A percentile compares a stretch with the other conserved stretches of the same genome.
Conservation (phyloP, 2,797 vertebrate species). For the Pangasius krempfi region DNA sequence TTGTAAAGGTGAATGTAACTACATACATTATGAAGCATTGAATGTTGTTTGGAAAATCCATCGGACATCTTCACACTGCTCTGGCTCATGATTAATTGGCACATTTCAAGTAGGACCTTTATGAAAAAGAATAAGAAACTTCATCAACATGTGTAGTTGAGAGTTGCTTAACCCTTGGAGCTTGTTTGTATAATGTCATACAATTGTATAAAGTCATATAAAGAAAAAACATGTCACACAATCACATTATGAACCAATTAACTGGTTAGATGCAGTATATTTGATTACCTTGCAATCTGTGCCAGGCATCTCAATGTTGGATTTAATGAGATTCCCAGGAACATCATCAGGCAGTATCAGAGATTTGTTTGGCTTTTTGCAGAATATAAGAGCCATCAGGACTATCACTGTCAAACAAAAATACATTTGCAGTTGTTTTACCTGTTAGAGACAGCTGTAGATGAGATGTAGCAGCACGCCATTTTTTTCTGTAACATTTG, state of each 20-base stretch:
- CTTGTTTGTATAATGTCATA: not conserved
- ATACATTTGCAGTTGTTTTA: not conserved
- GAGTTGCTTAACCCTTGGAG: not conserved
- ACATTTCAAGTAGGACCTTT: not conserved
- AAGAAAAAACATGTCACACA: not conserved
- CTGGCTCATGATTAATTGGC: not conserved
- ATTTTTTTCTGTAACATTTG: no score
- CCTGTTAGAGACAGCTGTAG: not conserved
- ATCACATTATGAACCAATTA: not conserved
- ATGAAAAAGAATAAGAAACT: not conserved
- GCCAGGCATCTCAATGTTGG: conserved; percentile 67
- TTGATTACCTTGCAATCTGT: conserved; percentile 67
- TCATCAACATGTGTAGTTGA: not conserved
- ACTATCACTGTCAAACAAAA: conserved; percentile 52
- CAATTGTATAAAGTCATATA: not conserved
- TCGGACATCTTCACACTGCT: not conserved
- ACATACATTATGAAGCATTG: not conserved
- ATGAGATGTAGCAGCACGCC: not conserved
- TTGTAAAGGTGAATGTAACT: not conserved
- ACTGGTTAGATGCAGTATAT: not conserved
- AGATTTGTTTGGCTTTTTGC: not conserved
- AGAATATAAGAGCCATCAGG: conserved; percentile 57
- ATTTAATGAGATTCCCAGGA: conserved; percentile 50
- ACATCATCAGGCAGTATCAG: not conserved
- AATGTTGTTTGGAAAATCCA: not conserved